Base-by-base conservation (phyloP, 1,140 invertebrate genomes). In the Calephelis nemesis region DNA sequence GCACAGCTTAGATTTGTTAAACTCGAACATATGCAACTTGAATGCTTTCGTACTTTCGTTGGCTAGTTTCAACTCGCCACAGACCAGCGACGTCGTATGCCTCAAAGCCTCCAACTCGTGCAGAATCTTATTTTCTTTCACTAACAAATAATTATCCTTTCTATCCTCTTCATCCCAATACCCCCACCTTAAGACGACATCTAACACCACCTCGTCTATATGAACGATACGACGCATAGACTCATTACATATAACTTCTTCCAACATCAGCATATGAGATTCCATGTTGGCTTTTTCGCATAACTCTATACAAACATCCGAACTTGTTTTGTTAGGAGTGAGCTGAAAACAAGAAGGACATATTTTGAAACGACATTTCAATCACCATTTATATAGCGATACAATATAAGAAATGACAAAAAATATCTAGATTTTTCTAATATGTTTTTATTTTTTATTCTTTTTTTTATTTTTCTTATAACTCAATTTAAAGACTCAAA, bases 121-220 rank as follows among this genome's bases (percentile, higher is more conserved):
- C 73, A 81, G 91, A 80, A 83, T 91, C 84, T 77, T 85, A 58
- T 93, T 93, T 1, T 93, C 91, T 30, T 88, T 95, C 7, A 97
- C 85, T n/a, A 97, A 88, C 11, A 98, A 88, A 77, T 95, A 94
- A 79, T 97, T 97, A 74, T 97, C 94, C 83, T 96, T 96, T 13
- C 96, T 92, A 84, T 97, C 96, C 5, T 93, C 93, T 62, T 96
- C 94, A 54, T 96, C 95, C 97, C 97, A 98, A 72, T 96, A 96
- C 0, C 96, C 94, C 97, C 97, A 98, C 52, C 94, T 93, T 9
- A 97, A 90, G 10, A 98, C 94, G 30, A 94, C 90, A 73, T 94
- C 92, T 5, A 94, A 85, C 0, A 95, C 93, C 67, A 95, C 93
- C 77, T 97, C 96, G 45, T 94, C 93, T 70, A 96, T 94, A 88